Base-by-base conservation (phyloP, 2,888 invertebrate genomes). In the Icerya purchasi region DNA sequence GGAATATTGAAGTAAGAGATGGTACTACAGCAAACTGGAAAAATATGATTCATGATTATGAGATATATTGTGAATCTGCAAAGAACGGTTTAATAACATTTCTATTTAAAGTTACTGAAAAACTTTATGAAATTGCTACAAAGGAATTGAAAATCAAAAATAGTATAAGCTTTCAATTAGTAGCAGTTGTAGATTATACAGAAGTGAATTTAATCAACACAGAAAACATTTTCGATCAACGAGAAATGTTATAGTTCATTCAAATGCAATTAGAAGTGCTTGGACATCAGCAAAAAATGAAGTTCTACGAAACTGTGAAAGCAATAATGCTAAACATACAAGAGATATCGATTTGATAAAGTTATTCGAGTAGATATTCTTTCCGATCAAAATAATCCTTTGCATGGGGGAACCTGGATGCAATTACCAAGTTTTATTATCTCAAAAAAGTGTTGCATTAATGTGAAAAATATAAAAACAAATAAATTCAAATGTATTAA, bases 191-290 rank as follows among this genome's bases (percentile, higher is more conserved):
- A 50, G 50, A 57, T 24, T 57, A 57, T 57, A 57, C 21, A 21
- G 57, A 49, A 57, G 57, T 57, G 18, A 57, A 57, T 57, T 50
- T 57, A 57, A 18, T 22, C 24, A 51, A 22, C 57, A 57, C 22
- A 57, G 50, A 50, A 57, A 50, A 57, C 24, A 57, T 57, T 57
- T 57, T 57, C 50, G 57, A 57, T 57, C 57, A 57, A 57, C 57
- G 22, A 57, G 57, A 57, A 57, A 57, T 57, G 50, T 10, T 49
- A 14, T 49, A 49, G 14, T 49, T 49, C n/a, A n/a, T n/a, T n/a
- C n/a, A n/a, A n/a, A n/a, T n/a, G n/a, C n/a, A n/a, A n/a, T n/a
- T n/a, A n/a, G n/a, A n/a, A n/a, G n/a, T n/a, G n/a, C n/a, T n/a
- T n/a, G n/a, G n/a, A n/a, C n/a, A n/a, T n/a, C n/a, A n/a, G n/a